Evolutionary conservation across 2,888 invertebrate species (phyloP).

Genomic region (Nysson spinosus): DNA sequence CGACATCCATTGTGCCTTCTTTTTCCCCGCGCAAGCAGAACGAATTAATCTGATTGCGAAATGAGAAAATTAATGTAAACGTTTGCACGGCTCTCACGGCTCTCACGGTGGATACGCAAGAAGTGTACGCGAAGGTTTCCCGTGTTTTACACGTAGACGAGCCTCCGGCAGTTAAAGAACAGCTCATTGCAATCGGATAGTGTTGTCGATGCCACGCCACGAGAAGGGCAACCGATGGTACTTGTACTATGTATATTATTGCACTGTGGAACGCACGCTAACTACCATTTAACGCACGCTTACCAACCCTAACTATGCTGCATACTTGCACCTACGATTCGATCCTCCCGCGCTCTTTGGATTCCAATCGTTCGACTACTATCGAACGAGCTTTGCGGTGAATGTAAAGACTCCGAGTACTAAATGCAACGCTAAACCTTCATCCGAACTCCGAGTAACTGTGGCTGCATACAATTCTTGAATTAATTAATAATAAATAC

Average conservation of each 20-base stretch:
- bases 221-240: slow-evolving; percentile 6
- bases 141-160: slow-evolving; percentile 11
- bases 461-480: too few relatives aligned
- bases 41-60: slow-evolving; percentile 18
- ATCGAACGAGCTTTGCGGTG: too few relatives aligned
- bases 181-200: slow-evolving; percentile 30
- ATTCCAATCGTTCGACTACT: too few relatives aligned
- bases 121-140: slow-evolving; percentile 7
- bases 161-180: slow-evolving; percentile 1
- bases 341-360: slow-evolving; percentile 1
- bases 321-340: slow-evolving; percentile 3
- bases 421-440: too few relatives aligned
- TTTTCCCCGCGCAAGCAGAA: slow-evolving; percentile 7
- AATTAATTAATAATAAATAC: too few relatives aligned
- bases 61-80: slow-evolving; percentile 19
- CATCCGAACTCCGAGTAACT: too few relatives aligned
- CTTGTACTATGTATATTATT: slow-evolving; percentile 12
- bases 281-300: slow-evolving; percentile 17
- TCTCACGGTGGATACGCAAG: background rate
- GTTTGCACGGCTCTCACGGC: slow-evolving; percentile 28
- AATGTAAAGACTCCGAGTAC: too few relatives aligned
- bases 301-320: slow-evolving; percentile 3
- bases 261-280: background rate
- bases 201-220: slow-evolving; percentile 22
- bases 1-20: slow-evolving; percentile 18